Conservation (phyloP, 2,797 vertebrate genomes). For the Sebastes matsubarae region DNA sequence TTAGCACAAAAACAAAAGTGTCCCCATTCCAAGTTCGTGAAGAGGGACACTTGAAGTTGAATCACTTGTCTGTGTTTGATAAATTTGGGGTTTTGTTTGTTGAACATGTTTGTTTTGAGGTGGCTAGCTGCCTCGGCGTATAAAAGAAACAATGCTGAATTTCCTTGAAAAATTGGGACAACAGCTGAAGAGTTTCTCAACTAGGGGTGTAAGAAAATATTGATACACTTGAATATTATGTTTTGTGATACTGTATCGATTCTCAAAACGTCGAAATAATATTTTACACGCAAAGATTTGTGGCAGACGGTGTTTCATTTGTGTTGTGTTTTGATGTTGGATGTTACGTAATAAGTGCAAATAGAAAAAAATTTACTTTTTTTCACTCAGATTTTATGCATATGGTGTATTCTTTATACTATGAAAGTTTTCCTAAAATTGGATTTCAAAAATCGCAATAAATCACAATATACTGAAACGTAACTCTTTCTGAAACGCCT, state of each 20-base stretch:
- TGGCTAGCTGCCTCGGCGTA: neutral
- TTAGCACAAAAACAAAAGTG: slow-evolving; percentile 52
- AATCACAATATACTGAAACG: neutral
- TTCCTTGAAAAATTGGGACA: neutral
- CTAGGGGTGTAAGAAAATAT: neutral
- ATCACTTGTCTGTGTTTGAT: slow-evolving; percentile 11
- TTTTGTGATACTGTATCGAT: neutral
- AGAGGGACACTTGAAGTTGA: slow-evolving; percentile 8
- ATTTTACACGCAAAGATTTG: neutral
- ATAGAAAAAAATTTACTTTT: neutral
- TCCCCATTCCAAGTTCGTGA: slow-evolving; percentile 10
- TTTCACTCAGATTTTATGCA: neutral
- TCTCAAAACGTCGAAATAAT: neutral
- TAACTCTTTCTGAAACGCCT: neutral
- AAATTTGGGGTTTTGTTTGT: slow-evolving; percentile 7
- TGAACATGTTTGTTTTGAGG: neutral
- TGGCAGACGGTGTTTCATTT: neutral
- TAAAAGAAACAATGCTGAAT: neutral
- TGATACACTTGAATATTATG: neutral
- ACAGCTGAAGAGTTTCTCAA: neutral
- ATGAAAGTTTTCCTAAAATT: neutral
- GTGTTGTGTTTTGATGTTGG: neutral
- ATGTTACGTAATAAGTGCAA: neutral
- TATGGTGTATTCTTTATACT: no score
- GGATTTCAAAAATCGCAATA: neutral